phyloP scores from a whole-genome alignment of 2,113 vertebrate genomes.

The Cinclus cinclus region DNA sequence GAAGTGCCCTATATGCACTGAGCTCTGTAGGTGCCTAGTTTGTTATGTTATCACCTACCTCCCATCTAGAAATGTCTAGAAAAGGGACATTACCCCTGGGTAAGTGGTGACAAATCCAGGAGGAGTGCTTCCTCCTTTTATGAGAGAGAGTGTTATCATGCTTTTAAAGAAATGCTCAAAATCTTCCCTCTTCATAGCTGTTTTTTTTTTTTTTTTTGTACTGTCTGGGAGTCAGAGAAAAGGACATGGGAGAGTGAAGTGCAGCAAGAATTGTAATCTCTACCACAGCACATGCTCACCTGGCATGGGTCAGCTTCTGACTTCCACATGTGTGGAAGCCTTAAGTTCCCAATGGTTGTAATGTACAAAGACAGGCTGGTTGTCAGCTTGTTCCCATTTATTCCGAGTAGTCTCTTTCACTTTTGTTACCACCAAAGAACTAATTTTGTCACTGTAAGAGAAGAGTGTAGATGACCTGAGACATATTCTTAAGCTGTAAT shows the following conservation, averaged over 20 bases:
- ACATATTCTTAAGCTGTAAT: neutral
- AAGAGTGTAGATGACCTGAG: neutral
- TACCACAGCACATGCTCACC: neutral
- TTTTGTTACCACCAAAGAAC: neutral
- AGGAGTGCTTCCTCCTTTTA: neutral
- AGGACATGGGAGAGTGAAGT: neutral
- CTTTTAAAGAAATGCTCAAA: neutral
- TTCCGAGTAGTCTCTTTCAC: neutral
- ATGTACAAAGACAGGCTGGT: neutral
- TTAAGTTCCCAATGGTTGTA: neutral
- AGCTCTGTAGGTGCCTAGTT: neutral
- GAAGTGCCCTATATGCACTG: neutral
- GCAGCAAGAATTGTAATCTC: neutral
- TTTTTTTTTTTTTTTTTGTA: neutral
- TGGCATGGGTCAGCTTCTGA: neutral
- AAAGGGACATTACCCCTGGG: neutral
- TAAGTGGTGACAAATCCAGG: neutral
- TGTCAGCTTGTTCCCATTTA: neutral
- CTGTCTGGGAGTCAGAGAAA: neutral
- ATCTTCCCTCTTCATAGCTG: neutral
- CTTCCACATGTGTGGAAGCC: neutral
- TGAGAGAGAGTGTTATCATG: accelerated
- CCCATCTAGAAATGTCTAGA: neutral
- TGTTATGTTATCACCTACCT: neutral
- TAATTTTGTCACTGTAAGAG: neutral